Base-by-base conservation (phyloP, 2,888 invertebrate species). In the Orchestes rusci region DNA sequence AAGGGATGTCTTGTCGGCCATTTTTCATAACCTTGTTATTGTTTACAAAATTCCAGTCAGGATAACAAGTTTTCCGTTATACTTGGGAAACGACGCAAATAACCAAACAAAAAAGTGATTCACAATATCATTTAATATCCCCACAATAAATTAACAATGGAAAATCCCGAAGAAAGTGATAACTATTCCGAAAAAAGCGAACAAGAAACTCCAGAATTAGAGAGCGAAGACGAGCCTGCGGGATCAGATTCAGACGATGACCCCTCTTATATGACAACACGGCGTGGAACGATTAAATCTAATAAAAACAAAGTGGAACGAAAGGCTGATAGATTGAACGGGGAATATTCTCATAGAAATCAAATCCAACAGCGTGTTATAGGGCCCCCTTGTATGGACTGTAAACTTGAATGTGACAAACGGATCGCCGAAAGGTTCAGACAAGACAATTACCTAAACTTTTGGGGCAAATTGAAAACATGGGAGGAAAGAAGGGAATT, bases 1-100 rank as follows among this genome's bases (percentile, higher is more conserved):
- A n/a, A n/a, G n/a, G n/a, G n/a, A n/a, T n/a, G n/a, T n/a, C n/a
- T n/a, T n/a, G 17, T 33, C 43, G 20, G 33, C 43, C 43, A 43
- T 43, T 43, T 33, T 42, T 43, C n/a, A 38, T 43, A 43, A 43
- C 43, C 43, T 43, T 43, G 43, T 43, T 43, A 38, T 43, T 43
- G 43, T 43, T 43, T 20, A 43, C 38, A 32, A 43, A 38, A n/a
- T 28, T 16, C 12, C 8, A 5, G 12, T 8, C 7, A 7, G n/a
- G 27, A 37, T 16, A 40, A 32, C 32, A 23, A n/a, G n/a, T n/a
- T n/a, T n/a, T n/a, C n/a, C n/a, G n/a, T n/a, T n/a, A n/a, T n/a
- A n/a, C n/a, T n/a, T n/a, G n/a, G n/a, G n/a, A n/a, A n/a, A n/a
- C n/a, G n/a, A n/a, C n/a, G 23, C 23, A 23, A 23, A 23, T 23